Evolutionary conservation across 2,888 invertebrate genomes (phyloP).

Genomic region (Sclerodermus sp.): DNA sequence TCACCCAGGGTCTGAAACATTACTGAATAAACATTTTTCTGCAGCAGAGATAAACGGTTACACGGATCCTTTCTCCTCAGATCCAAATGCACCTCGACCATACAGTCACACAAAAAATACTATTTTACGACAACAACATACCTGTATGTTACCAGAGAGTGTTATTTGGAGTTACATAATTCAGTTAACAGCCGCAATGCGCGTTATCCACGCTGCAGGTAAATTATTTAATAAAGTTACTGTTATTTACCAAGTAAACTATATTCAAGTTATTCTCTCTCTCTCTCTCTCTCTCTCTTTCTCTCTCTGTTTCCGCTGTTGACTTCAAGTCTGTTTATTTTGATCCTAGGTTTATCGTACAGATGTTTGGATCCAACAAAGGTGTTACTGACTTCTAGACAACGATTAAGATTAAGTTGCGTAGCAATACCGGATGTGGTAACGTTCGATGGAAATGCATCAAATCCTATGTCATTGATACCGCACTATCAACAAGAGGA

Average conservation of each 20-base stretch:
- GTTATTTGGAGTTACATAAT: constrained; percentile 95
- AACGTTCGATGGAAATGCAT: constrained; percentile 70
- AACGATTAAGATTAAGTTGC: constrained; percentile 78
- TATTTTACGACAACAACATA: constrained; percentile 74
- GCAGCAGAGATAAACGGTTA: constrained; percentile 67
- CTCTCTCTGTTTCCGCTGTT: too few species aligned
- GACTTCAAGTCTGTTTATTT: too few species aligned
- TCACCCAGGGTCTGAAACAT: constrained; percentile 86
- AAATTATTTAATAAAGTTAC: constrained; percentile 1
- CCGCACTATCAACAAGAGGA: constrained; percentile 90
- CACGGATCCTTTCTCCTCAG: constrained; percentile 79
- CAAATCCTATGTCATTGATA: constrained; percentile 68
- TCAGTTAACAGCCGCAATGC: constrained; percentile 89
- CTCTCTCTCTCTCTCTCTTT: too few species aligned
- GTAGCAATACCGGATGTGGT: constrained; percentile 81
- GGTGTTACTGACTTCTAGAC: constrained; percentile 77
- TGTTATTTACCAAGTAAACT: not conserved
- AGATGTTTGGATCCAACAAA: constrained; percentile 91
- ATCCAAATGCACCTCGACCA: constrained; percentile 77
- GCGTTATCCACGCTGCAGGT: constrained; percentile 80
- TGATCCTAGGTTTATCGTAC: constrained; percentile 65
- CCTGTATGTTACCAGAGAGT: constrained; percentile 81
- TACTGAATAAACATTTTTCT: constrained; percentile 83
- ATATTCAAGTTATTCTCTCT: not conserved
- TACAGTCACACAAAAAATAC: constrained; percentile 84